Evolutionary conservation across 2,888 invertebrate genomes (phyloP).

Genomic region (Tridacna gigas): DNA sequence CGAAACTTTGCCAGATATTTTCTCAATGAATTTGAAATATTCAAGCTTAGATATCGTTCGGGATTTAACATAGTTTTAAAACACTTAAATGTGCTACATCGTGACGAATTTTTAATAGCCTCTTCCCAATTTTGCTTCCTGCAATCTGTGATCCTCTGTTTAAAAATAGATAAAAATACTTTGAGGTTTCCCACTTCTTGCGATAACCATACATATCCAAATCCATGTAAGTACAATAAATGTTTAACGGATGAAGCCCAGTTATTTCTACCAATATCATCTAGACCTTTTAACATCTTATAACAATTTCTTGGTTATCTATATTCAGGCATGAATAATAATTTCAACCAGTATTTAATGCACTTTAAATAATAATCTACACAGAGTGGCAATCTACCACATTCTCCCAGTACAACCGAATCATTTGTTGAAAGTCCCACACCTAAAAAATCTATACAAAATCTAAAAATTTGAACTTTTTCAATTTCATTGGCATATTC

Average conservation of each 20-base stretch:
- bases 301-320: slow-evolving; percentile 32
- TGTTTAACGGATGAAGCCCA: not conserved
- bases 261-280: slow-evolving; percentile 19
- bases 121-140: not conserved
- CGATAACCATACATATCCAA: not conserved
- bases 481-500: slow-evolving; percentile 8
- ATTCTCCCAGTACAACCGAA: no score
- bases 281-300: slow-evolving; percentile 25
- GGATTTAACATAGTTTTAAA: not conserved
- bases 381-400: slow-evolving; percentile 1
- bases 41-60: not conserved
- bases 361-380: not conserved
- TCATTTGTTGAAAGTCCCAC: not conserved
- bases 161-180: not conserved
- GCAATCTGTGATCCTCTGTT: not conserved
- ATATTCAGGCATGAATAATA: slow-evolving; percentile 19
- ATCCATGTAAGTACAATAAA: not conserved
- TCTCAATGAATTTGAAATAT: not conserved
- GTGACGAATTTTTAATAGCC: not conserved
- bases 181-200: not conserved
- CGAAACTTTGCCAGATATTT: not conserved
- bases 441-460: slow-evolving; percentile 1
- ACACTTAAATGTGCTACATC: not conserved
- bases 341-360: slow-evolving; percentile 38
- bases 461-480: slow-evolving; percentile 7